phyloP scores from a whole-genome alignment of 1,140 invertebrate species.

The Carposina sasakii region DNA sequence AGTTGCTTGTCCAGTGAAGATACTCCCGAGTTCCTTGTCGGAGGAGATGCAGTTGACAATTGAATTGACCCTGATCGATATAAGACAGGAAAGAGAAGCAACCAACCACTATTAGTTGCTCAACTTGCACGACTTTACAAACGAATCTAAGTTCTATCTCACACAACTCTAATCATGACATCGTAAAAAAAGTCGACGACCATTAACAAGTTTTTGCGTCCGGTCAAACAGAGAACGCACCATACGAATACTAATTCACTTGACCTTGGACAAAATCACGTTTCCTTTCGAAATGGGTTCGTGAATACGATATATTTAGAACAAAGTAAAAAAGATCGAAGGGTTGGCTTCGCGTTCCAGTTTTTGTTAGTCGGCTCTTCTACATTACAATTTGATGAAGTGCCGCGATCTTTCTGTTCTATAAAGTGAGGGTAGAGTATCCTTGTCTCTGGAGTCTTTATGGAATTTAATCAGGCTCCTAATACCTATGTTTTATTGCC shows the following conservation, averaged over 20 bases:
- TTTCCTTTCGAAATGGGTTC: slow-evolving; percentile 70
- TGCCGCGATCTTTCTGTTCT: no score
- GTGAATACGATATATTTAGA: slow-evolving; percentile 69
- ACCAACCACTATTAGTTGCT: no score
- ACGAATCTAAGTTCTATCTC: slow-evolving; percentile 23
- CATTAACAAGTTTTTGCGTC: slow-evolving; percentile 66
- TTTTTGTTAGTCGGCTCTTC: slow-evolving; percentile 53
- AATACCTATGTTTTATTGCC: no score
- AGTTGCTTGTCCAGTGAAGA: no score
- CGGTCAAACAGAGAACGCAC: slow-evolving; percentile 61
- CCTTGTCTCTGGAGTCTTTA: no score
- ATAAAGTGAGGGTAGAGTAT: no score
- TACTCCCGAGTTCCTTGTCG: no score
- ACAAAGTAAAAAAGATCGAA: slow-evolving; percentile 64
- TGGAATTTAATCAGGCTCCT: no score
- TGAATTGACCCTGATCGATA: no score
- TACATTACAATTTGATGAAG: slow-evolving; percentile 38
- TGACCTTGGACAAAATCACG: slow-evolving; percentile 65
- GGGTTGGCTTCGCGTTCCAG: slow-evolving; percentile 42
- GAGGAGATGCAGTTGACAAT: no score
- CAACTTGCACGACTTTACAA: slow-evolving; percentile 28
- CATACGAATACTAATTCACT: slow-evolving; percentile 65
- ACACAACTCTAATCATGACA: slow-evolving; percentile 47
- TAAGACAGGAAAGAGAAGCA: no score
- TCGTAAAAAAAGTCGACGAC: slow-evolving; percentile 53